These are phyloP conservation scores for Threskiornis aethiopicus DNA, from an alignment of 2,797 vertebrate genomes.

Conservation along the genomic window DNA sequence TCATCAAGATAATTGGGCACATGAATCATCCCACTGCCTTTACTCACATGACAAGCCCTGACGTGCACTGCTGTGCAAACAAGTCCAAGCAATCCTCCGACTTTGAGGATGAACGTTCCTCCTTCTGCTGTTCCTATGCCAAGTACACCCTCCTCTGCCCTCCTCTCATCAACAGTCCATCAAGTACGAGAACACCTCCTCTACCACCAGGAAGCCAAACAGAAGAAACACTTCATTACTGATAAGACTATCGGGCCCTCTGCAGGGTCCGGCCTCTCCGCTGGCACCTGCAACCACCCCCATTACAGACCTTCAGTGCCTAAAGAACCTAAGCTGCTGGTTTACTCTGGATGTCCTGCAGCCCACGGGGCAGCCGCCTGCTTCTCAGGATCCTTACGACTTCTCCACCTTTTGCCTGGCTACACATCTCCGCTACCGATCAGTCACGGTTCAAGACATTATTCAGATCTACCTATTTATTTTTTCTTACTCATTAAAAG, in stretches of 20 bases:
- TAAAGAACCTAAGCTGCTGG: background rate
- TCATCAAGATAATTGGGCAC: background rate
- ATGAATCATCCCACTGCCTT: background rate
- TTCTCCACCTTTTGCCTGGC: background rate
- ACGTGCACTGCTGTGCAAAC: background rate
- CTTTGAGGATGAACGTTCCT: background rate
- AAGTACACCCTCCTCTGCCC: too few species aligned
- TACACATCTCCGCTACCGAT: background rate
- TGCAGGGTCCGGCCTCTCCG: background rate
- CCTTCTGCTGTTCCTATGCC: background rate
- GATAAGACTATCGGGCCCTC: background rate
- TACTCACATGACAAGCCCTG: background rate
- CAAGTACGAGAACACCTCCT: background rate
- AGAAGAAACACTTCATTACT: background rate
- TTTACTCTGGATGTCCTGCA: background rate
- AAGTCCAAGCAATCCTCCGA: background rate
- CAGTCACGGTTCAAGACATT: background rate
- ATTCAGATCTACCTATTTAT: background rate
- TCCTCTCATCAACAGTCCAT: accelerated
- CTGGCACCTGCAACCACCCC: background rate
- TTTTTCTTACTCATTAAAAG: background rate
- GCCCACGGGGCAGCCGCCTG: background rate
- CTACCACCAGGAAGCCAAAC: background rate
- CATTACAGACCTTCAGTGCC: background rate
- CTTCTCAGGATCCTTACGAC: background rate